Evolutionary conservation across 37 sponge, comb jelly and placozoan species (phyloP), one percentile per base, ranked within the genome.

Genomic region (Hexactinellida sp.): DNA sequence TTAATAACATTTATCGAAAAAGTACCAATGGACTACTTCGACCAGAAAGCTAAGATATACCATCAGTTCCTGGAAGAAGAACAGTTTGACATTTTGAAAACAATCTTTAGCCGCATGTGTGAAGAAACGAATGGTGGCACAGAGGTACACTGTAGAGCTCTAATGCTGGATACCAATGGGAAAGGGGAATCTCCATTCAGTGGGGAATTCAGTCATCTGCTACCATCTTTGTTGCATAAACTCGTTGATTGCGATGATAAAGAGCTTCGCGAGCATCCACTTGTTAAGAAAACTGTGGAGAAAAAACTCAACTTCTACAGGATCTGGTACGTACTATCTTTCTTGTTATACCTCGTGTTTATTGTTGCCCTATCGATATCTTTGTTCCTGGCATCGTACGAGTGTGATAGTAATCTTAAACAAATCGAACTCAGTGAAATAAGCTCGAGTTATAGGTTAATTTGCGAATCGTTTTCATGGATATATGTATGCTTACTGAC

Each of bases 221-320:
- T 63, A 63, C 76, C 76, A 63, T 63, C 76, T n/a, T 63, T 63
- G 13, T n/a, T 63, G 28, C 76, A 63, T 63, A 63, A 63, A 63
- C 76, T 63, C 25, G 21, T 63, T 25, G 76, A 63, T 63, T 63
- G 76, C 13, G 34, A n/a, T 10, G 76, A 63, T 63, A 63, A 63
- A 23, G 76, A 63, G 13, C 30, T 63, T 21, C 76, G 76, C 34
- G 76, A 63, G 13, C 76, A 63, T n/a, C 76, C 76, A 32, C 1
- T 63, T 63, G 76, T 63, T 5, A 63, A 63, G 13, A 63, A 63
- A 28, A 63, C 76, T 25, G 76, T 63, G 25, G 76, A 63, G 76
- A 63, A 63, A 28, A 63, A 63, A 63, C 76, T 63, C 76, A 63
- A 63, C 34, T 63, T 63, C 30, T 63, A 63, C 13, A 7, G 76